A percentile compares a stretch with the other conserved stretches of the same genome.
phyloP scores from a whole-genome alignment of 2,888 invertebrate genomes.

The Nebria salina region DNA sequence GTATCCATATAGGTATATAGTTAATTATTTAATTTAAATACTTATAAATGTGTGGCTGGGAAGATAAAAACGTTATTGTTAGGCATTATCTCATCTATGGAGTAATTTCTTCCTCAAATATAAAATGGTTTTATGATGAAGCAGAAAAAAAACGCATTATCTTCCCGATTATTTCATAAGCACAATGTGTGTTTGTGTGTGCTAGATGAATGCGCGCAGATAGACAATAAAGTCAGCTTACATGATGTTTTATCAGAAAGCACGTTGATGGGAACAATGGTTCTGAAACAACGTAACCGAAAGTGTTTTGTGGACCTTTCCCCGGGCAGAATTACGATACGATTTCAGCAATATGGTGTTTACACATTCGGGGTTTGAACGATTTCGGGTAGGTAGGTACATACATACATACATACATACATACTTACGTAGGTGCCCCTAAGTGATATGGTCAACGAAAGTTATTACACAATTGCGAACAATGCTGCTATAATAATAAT shows the following conservation, averaged over 20 bases:
- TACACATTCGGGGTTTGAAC: background rate
- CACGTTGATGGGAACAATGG: background rate
- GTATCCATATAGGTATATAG: too few species aligned
- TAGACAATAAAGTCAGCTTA: background rate
- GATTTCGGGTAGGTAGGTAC: background rate
- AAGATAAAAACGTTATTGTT: too few species aligned
- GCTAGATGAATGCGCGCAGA: background rate
- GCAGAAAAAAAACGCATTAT: too few species aligned
- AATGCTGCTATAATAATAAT: background rate
- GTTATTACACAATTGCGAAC: constrained; percentile 5
- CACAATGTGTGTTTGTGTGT: too few species aligned
- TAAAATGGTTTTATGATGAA: too few species aligned
- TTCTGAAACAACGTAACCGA: background rate
- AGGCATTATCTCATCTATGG: too few species aligned
- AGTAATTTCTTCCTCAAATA: too few species aligned
- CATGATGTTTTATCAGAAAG: background rate
- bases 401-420: too few species aligned
- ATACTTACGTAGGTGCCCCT: background rate
- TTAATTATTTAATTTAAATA: too few species aligned
- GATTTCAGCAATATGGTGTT: background rate
- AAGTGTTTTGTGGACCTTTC: background rate
- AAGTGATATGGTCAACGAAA: background rate
- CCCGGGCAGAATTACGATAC: background rate
- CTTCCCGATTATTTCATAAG: too few species aligned
- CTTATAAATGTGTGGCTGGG: too few species aligned